phyloP scores from a whole-genome alignment of 2,797 vertebrate genomes.

The Poecilia picta region DNA sequence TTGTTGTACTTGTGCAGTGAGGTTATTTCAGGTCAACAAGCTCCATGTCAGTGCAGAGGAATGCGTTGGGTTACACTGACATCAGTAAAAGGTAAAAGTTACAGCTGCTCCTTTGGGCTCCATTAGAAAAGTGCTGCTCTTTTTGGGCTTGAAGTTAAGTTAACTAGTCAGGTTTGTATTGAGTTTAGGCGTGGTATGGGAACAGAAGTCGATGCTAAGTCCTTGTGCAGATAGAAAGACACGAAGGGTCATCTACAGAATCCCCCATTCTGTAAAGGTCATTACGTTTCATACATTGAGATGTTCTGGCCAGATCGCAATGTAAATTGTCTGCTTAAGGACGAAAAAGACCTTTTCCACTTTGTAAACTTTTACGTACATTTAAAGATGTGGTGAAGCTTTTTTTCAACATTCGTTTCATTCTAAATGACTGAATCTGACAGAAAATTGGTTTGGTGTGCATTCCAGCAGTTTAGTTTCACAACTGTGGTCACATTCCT shows the following conservation, averaged over 20 bases:
- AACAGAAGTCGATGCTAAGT: neutral
- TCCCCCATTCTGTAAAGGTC: neutral
- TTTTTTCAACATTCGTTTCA: neutral
- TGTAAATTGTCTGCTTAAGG: neutral
- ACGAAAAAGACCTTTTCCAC: neutral
- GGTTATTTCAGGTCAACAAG: conserved; percentile 32
- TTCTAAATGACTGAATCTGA: neutral
- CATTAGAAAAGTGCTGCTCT: neutral
- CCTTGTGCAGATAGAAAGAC: neutral
- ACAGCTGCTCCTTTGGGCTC: neutral
- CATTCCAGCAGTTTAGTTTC: conserved; percentile 1
- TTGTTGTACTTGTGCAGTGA: conserved; percentile 33
- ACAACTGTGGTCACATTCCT: neutral
- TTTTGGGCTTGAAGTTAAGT: neutral
- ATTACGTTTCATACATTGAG: neutral
- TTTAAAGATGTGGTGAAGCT: neutral
- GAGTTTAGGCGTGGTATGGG: too few relatives aligned
- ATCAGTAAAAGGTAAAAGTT: conserved; percentile 7
- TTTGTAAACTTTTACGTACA: neutral
- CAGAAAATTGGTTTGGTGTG: neutral
- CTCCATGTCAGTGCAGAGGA: conserved; percentile 8
- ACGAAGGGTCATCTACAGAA: neutral
- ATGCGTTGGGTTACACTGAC: conserved; percentile 10
- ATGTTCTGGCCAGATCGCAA: neutral
- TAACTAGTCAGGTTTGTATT: neutral